phyloP scores from a whole-genome alignment of 2,797 vertebrate genomes.

The Enteromius radiatus region DNA sequence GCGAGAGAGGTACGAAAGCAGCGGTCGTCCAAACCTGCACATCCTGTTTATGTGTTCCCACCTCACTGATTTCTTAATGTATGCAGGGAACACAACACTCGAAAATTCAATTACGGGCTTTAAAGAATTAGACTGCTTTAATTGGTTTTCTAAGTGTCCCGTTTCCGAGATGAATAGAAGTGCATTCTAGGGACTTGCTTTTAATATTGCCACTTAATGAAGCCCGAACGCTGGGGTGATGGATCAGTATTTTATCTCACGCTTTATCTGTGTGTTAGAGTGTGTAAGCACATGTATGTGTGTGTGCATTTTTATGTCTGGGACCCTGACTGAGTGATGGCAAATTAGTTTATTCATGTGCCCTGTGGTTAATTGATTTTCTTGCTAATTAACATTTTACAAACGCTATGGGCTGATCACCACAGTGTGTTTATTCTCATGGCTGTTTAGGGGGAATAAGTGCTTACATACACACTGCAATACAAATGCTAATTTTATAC shows the following conservation, averaged over 20 bases:
- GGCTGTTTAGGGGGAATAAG: slow-evolving; percentile 32
- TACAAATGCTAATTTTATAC: slow-evolving; percentile 31
- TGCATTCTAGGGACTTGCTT: slow-evolving; percentile 72
- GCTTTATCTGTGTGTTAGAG: slow-evolving; percentile 41
- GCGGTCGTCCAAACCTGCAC: slow-evolving; percentile 23
- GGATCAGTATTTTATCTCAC: slow-evolving; percentile 67
- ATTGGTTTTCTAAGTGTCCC: slow-evolving; percentile 83
- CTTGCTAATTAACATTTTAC: slow-evolving; percentile 78
- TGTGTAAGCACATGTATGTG: slow-evolving; percentile 34
- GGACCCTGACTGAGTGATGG: slow-evolving; percentile 63
- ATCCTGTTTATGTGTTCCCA: slow-evolving; percentile 33
- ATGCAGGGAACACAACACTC: slow-evolving; percentile 62
- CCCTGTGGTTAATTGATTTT: slow-evolving; percentile 78
- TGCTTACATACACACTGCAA: slow-evolving; percentile 5
- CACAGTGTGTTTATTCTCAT: slow-evolving; percentile 27
- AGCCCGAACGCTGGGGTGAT: slow-evolving; percentile 69
- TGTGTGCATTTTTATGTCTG: slow-evolving; percentile 13
- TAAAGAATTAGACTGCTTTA: slow-evolving; percentile 80
- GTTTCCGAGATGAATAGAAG: slow-evolving; percentile 66
- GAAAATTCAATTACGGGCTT: slow-evolving; percentile 80
- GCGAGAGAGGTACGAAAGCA: slow-evolving; percentile 61
- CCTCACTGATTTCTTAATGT: slow-evolving; percentile 60
- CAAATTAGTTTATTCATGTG: slow-evolving; percentile 59
- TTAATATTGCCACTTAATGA: slow-evolving; percentile 81
- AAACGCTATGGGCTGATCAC: slow-evolving; percentile 72